Percentiles rank a stretch among this genome's conserved stretches.
phyloP scores from a whole-genome alignment of 2,797 vertebrate genomes.

The Poliocrania exsul region DNA sequence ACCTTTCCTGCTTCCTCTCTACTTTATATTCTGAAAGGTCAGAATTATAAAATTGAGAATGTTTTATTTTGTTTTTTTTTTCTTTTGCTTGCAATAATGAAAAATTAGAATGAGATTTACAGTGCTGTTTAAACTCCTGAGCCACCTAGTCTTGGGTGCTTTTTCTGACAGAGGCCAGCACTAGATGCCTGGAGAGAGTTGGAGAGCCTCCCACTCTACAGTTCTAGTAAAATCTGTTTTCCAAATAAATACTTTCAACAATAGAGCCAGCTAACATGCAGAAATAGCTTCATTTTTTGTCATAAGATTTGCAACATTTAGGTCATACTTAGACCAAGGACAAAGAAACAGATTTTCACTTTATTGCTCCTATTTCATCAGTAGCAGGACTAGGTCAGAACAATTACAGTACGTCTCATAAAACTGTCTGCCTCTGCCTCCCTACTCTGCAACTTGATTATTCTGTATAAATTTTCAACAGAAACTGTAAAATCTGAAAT shows the following conservation, averaged over 20 bases:
- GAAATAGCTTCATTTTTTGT: background rate
- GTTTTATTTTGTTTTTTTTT: fast-evolving
- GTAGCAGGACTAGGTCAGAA: slow-evolving; percentile 8
- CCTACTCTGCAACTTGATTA: background rate
- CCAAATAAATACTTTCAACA: background rate
- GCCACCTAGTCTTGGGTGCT: background rate
- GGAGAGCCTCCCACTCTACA: background rate
- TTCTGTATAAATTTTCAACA: slow-evolving; percentile 17
- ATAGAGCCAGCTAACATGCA: background rate
- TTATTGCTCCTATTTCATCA: slow-evolving; percentile 14
- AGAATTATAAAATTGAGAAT: background rate
- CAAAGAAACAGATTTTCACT: slow-evolving; percentile 25
- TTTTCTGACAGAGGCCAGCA: background rate
- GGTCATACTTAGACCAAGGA: background rate
- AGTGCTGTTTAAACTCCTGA: background rate
- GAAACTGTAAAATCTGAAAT: slow-evolving; percentile 9
- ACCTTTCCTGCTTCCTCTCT: background rate
- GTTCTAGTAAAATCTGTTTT: background rate
- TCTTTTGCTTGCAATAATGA: background rate
- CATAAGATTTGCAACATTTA: background rate
- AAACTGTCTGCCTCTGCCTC: slow-evolving; percentile 29
- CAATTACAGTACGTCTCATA: background rate
- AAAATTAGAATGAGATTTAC: background rate
- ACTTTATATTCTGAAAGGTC: background rate
- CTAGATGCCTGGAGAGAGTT: background rate